A percentile compares a stretch with the other conserved stretches of the same genome.
Conservation (phyloP, 1,140 invertebrate genomes). For the Pachypsylla venusta region DNA sequence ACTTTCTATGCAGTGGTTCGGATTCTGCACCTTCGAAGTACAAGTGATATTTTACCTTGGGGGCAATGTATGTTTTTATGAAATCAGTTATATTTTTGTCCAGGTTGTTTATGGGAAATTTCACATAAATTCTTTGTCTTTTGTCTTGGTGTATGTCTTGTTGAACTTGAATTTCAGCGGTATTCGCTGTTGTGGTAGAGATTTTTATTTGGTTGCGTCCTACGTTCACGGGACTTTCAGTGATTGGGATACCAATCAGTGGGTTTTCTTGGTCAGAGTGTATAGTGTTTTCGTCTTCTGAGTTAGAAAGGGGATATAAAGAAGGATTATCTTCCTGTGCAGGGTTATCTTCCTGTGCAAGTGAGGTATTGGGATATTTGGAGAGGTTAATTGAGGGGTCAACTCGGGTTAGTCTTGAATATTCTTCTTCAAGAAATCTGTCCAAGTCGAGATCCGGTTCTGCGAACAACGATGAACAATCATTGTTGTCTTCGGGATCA, state of each 20-base stretch:
- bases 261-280: conserved; percentile 1
- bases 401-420: too few species aligned
- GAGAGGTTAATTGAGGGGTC: too few species aligned
- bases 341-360: too few species aligned
- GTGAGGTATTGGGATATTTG: too few species aligned
- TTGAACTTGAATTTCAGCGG: neutral
- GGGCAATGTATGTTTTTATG: neutral
- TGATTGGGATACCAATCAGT: neutral
- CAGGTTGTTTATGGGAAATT: neutral
- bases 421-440: too few species aligned
- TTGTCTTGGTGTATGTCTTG: neutral
- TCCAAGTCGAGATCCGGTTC: neutral
- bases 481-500: too few species aligned
- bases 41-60: neutral
- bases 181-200: neutral
- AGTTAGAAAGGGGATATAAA: too few species aligned
- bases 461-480: neutral
- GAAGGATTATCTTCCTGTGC: too few species aligned
- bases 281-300: conserved; percentile 28
- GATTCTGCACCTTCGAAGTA: neutral
- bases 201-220: neutral
- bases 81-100: neutral
- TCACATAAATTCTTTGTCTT: neutral
- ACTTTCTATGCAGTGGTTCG: too few species aligned
- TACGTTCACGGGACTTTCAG: neutral